A percentile compares a stretch with the other conserved stretches of the same genome.
Conservation (phyloP, 2,113 vertebrate genomes). For the Carlito syrichta region DNA sequence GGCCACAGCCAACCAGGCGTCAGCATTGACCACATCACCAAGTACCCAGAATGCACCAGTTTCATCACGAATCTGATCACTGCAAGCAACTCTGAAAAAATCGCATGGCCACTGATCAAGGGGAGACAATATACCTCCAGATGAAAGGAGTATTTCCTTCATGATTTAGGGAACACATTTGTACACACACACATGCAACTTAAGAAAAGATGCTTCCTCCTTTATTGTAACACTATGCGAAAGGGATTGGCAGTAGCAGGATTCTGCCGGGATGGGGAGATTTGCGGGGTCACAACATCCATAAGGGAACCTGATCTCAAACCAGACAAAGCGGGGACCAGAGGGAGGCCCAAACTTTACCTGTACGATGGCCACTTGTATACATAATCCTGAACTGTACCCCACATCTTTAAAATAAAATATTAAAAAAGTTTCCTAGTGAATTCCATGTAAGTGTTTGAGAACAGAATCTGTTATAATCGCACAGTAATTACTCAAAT, state of each 20-base stretch:
- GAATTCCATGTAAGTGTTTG: constrained; percentile 32
- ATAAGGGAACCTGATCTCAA: too few relatives aligned
- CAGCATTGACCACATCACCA: neutral
- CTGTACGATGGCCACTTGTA: too few relatives aligned
- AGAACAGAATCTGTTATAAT: neutral
- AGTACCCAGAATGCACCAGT: constrained; percentile 20
- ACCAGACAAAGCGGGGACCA: too few relatives aligned
- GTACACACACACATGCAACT: neutral
- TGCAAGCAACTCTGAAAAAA: constrained; percentile 44
- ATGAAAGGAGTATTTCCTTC: constrained; percentile 33
- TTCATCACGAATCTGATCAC: constrained; percentile 2
- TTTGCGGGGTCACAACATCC: too few relatives aligned
- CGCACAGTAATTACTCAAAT: neutral
- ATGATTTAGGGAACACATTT: neutral
- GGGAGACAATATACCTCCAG: neutral
- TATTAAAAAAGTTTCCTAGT: too few relatives aligned
- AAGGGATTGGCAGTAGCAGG: too few relatives aligned
- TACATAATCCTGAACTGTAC: too few relatives aligned
- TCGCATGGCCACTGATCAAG: neutral
- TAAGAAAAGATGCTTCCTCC: neutral
- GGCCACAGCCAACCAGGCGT: neutral
- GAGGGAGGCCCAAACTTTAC: too few relatives aligned
- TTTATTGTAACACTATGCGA: too few relatives aligned
- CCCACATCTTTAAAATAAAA: too few relatives aligned
- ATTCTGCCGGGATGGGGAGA: too few relatives aligned